phyloP scores from a whole-genome alignment of 2,113 vertebrate genomes.

The Onychostruthus taczanowskii region DNA sequence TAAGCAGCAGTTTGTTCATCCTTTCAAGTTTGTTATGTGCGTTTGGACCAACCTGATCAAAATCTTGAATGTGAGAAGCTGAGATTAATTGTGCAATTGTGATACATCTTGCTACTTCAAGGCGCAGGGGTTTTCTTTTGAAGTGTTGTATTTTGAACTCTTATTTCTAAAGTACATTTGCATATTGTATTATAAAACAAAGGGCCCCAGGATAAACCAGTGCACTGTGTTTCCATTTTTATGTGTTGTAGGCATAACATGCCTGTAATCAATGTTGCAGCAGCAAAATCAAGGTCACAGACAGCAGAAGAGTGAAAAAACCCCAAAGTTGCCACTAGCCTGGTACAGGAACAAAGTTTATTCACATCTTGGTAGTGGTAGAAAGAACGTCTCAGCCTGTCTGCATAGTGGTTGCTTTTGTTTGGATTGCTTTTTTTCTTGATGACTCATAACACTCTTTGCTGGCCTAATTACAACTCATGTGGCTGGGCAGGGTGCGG shows the following conservation, averaged over 20 bases:
- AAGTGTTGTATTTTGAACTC: neutral
- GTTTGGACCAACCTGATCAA: neutral
- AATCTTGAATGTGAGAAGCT: neutral
- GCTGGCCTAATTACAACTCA: neutral
- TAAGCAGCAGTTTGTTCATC: neutral
- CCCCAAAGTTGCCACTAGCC: neutral
- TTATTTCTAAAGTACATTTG: neutral
- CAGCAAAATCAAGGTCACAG: neutral
- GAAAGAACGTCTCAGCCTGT: neutral
- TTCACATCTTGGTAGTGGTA: neutral
- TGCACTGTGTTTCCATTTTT: neutral
- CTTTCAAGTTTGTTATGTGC: neutral
- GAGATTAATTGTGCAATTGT: neutral
- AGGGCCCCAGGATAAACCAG: neutral
- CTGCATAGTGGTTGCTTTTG: neutral
- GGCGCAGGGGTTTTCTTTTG: neutral
- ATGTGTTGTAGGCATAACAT: neutral
- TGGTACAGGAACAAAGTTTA: neutral
- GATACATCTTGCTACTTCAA: neutral
- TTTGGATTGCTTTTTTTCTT: neutral
- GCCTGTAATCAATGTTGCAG: neutral
- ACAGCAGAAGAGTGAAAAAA: neutral
- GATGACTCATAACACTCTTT: neutral
- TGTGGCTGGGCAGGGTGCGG: rapidly evolving
- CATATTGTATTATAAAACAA: neutral